Percentiles rank a stretch among this genome's conserved stretches.
phyloP scores from a whole-genome alignment of 2,888 invertebrate genomes.

The Fabriciana adippe region DNA sequence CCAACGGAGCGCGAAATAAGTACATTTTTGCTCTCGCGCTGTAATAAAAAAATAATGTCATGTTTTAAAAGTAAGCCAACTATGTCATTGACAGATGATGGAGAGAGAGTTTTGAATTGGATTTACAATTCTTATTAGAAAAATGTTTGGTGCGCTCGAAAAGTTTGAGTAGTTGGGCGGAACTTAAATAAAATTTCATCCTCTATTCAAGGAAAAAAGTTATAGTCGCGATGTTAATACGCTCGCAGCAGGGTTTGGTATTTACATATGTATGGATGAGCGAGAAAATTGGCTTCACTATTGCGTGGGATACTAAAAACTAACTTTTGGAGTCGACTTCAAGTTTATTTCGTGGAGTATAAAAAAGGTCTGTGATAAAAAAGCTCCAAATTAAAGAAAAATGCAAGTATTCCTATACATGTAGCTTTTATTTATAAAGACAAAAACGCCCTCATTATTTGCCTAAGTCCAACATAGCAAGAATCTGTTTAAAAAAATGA shows the following conservation, averaged over 20 bases:
- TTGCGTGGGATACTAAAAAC: no score
- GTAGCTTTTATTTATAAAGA: no score
- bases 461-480: no score
- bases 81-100: constrained; percentile 31
- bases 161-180: constrained; percentile 13
- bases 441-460: no score
- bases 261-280: background rate
- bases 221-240: constrained; percentile 8
- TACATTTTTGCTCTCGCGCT: constrained; percentile 79
- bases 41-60: constrained; percentile 78
- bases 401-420: no score
- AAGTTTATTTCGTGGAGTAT: background rate
- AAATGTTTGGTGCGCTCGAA: constrained; percentile 21
- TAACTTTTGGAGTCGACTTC: no score
- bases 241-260: background rate
- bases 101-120: background rate
- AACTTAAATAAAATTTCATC: constrained; percentile 32
- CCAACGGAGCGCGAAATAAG: constrained; percentile 81
- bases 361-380: background rate
- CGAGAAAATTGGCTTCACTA: no score
- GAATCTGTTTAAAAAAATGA: no score
- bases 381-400: no score
- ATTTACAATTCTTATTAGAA: constrained; percentile 10
- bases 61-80: constrained; percentile 75
- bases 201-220: constrained; percentile 23